Base-by-base conservation (phyloP, 2,113 vertebrate species). In the Chiloscyllium plagiosum region DNA sequence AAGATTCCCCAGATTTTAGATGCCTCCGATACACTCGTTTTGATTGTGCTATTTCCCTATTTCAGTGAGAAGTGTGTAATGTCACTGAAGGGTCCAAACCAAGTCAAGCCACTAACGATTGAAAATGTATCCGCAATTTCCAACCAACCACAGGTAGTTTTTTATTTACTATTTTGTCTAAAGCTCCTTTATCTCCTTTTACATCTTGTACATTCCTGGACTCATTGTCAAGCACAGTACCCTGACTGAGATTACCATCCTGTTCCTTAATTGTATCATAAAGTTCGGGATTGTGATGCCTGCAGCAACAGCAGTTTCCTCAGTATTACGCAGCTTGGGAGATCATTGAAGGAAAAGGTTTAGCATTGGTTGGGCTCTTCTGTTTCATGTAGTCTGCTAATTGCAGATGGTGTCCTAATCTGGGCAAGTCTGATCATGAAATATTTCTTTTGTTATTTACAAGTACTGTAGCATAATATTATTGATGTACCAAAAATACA, bases 401-500 rank as follows among this genome's bases (percentile, higher is more conserved):
- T 72, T 95, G 94, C 42, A 95, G 69, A 52, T 95, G 69, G 37
- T 70, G 68, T 70, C 93, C 20, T 95, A 50, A 95, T 95, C 94
- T 72, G 94, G 94, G 69, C 94, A 95, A 72, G 68, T 76, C 94
- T 72, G 68, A 95, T 95, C 94, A 72, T 13, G 68, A 72, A 95
- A 4, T 95, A 50, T 72, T 50, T 52, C 69, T 95, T 95, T 15
- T 52, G 65, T 69, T 94, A 65, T 47, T 83, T 47, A 95, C 93
- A 95, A 72, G 68, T 72, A 47, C 68, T 76, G 68, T 50, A 95
- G 94, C 94, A 95, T 72, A 95, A 95, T 95, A 95, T 95, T 95
- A 72, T 95, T 29, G 42, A 47, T 72, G 37, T 95, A 95, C 65
- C 92, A 68, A 95, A 52, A 95, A 76, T 52, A 95, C 94, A 52